Conservation (phyloP, 2,888 invertebrate species). For the Thyatira batis region DNA sequence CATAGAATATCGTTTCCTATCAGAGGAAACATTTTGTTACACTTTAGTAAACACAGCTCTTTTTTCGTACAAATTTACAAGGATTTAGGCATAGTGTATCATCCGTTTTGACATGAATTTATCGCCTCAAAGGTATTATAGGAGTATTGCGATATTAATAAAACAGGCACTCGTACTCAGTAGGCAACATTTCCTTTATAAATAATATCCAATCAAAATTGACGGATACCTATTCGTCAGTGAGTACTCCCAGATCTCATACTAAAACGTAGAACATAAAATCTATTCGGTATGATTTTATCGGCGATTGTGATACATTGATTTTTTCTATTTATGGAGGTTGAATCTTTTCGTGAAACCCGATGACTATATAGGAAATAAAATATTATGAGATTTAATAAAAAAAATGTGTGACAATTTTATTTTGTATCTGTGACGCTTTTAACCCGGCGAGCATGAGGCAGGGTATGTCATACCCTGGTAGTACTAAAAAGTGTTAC, state of each 20-base stretch:
- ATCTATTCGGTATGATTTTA: neutral
- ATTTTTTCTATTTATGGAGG: slow-evolving; percentile 3
- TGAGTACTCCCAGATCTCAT: neutral
- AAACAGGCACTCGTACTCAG: neutral
- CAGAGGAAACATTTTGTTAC: too few relatives aligned
- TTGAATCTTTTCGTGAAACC: slow-evolving; percentile 1
- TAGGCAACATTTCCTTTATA: neutral
- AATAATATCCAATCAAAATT: neutral
- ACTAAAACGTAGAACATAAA: slow-evolving; percentile 1
- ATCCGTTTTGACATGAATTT: neutral
- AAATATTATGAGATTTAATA: neutral
- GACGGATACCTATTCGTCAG: neutral
- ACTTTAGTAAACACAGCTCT: too few relatives aligned
- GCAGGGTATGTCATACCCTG: too few relatives aligned
- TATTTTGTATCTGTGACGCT: too few relatives aligned
- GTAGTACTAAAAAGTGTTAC: too few relatives aligned
- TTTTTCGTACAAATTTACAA: too few relatives aligned
- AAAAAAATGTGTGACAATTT: neutral
- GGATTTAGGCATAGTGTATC: neutral
- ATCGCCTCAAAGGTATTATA: neutral
- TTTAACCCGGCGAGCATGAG: too few relatives aligned
- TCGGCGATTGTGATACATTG: slow-evolving; percentile 1
- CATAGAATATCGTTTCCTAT: too few relatives aligned
- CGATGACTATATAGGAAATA: neutral
- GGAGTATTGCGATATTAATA: neutral